A percentile compares a stretch with the other conserved stretches of the same genome.
phyloP scores from a whole-genome alignment of 2,888 invertebrate genomes.

The Apocheima hispidaria region DNA sequence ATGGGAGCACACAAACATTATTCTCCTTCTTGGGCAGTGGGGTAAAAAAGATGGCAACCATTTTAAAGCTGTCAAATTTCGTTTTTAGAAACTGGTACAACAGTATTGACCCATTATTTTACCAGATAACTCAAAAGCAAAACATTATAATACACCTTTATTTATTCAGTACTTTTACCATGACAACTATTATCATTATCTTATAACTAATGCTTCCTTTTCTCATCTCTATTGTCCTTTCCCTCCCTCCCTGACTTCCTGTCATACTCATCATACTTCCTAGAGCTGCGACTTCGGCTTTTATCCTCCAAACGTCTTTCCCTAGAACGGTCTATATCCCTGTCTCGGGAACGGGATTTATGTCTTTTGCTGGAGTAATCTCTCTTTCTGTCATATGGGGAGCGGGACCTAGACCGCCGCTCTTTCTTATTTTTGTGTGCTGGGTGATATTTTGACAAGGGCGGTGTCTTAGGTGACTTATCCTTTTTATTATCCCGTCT shows the following conservation, averaged over 20 bases:
- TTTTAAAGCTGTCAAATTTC: too few species aligned
- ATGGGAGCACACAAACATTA: too few species aligned
- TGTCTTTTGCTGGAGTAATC: conserved; percentile 80
- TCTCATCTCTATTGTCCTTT: conserved; percentile 73
- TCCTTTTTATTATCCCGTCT: conserved; percentile 78
- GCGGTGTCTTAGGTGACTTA: conserved; percentile 82
- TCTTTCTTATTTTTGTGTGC: conserved; percentile 78
- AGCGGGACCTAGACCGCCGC: conserved; percentile 77
- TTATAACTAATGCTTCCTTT: conserved; percentile 41
- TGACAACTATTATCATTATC: conserved; percentile 4
- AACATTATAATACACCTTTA: not conserved
- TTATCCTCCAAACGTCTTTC: conserved; percentile 77
- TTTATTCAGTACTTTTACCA: conserved; percentile 4
- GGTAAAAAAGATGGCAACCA: too few species aligned
- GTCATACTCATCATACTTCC: conserved; percentile 83
- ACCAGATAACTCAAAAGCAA: not conserved
- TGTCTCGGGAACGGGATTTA: conserved; percentile 78
- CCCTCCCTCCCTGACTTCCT: conserved; percentile 76
- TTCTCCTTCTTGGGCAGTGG: too few species aligned
- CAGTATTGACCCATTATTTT: too few species aligned
- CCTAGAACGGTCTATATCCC: conserved; percentile 73
- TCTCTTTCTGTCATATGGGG: conserved; percentile 81
- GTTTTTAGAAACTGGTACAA: too few species aligned
- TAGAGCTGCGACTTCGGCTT: conserved; percentile 62
- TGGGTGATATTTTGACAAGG: conserved; percentile 77